Base-by-base conservation (phyloP, 1,140 invertebrate genomes). In the Yoshiicerus persimilis region DNA sequence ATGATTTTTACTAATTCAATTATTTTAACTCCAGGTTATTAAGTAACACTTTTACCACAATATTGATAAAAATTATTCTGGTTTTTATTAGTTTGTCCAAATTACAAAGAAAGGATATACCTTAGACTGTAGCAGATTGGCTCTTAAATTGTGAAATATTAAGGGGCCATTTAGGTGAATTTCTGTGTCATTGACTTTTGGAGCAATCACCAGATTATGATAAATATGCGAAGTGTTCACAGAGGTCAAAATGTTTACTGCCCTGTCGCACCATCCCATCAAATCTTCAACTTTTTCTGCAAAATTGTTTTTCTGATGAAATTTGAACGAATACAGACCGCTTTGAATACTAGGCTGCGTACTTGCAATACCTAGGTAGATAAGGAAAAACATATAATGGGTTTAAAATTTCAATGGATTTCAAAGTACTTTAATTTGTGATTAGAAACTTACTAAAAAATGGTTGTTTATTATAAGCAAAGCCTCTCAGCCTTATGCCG, bases 401-500 rank as follows among this genome's bases (percentile, higher is more conserved):
- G n/a, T n/a, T n/a, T n/a, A n/a, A n/a, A n/a, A n/a, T n/a, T n/a
- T n/a, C n/a, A n/a, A n/a, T n/a, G n/a, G n/a, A n/a, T n/a, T n/a
- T n/a, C n/a, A n/a, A n/a, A n/a, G n/a, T n/a, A n/a, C n/a, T n/a
- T n/a, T n/a, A n/a, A n/a, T n/a, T n/a, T n/a, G n/a, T n/a, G n/a
- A n/a, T 47, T 47, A 20, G 10, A 56, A 20, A 84, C 84, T 87
- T 88, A 90, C 89, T 86, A 27, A 90, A 89, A 86, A 80, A 89
- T 25, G 85, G 86, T 32, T 75, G 23, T 4, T 47, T 70, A 11
- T 77, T 77, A 62, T 23, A n/a, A 0, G 84, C n/a, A 2, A 89
- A 38, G 16, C 80, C 11, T 64, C 88, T 64, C 25, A 90, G 25
- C 25, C n/a, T 56, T n/a, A 41, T 84, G 39, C 4, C 62, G 8